These are phyloP conservation scores for Antennarius maculatus DNA, from an alignment of 2,797 vertebrate species.

Conservation along the genomic window DNA sequence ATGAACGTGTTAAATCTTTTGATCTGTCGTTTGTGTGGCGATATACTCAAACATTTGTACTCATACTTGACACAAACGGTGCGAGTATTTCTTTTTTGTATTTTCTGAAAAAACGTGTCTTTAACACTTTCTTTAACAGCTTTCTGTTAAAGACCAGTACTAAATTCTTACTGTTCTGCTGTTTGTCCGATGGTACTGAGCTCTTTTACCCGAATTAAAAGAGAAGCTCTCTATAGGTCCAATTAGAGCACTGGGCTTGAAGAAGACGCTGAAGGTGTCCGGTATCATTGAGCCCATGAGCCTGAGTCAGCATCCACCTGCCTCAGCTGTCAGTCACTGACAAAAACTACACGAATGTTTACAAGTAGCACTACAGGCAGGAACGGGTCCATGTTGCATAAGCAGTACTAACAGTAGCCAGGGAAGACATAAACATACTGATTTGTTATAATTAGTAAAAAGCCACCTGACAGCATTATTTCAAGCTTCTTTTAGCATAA, in stretches of 20 bases:
- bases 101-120: too few species aligned
- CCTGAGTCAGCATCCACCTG: constrained; percentile 52
- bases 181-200: not conserved
- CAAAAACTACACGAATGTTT: constrained; percentile 11
- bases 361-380: not conserved
- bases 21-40: too few species aligned
- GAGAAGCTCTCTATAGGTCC: not conserved
- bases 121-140: too few species aligned
- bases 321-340: constrained; percentile 67
- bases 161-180: not conserved
- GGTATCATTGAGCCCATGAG: constrained; percentile 43
- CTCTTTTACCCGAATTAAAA: not conserved
- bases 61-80: too few species aligned
- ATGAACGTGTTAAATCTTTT: too few species aligned
- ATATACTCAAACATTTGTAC: too few species aligned
- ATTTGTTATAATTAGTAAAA: not conserved
- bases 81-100: too few species aligned
- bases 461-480: not conserved
- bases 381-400: not conserved
- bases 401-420: not conserved
- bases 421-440: not conserved
- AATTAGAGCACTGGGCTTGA: not conserved
- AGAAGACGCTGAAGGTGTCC: constrained; percentile 42
- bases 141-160: not conserved
- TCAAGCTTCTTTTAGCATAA: too few species aligned